Evolutionary conservation across 2,113 vertebrate species (phyloP), one percentile per base, ranked within the genome.

Genomic region (Tenrec ecaudatus): DNA sequence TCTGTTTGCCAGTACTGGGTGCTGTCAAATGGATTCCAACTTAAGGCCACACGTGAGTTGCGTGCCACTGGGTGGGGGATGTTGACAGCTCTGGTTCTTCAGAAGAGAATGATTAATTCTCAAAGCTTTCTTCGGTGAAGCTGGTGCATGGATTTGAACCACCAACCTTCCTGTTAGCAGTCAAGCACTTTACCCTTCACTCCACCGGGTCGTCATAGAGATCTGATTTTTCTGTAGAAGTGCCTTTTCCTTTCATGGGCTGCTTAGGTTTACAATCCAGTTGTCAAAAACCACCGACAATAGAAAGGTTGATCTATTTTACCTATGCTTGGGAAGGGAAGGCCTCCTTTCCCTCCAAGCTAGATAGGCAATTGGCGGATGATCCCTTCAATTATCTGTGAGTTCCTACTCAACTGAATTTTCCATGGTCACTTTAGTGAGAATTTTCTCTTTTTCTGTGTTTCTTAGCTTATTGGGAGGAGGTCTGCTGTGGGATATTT

Each of bases 301-400:
- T 77, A 0, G 82, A 85, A 66, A 95, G 88, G 68, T 86, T 89
- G 69, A 68, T 75, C 80, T 90, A 77, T 27, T 43, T 95, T 88
- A 79, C 58, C 1, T 82, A 17, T 93, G 47, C 88, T 96, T 60
- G 88, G 27, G 79, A 95, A 94, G 31, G 3, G 84, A 62, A 95
- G 88, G 89, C 66, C 60, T 92, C 20, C 31, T 1, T 69, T 93
- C 93, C 33, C 82, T 82, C 25, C 38, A 3, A 90, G 68, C 79
- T 94, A 78, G 89, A 16, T 7, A 81, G 94, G 88, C 47, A n/a
- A 91, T 89, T 84, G 95, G 15, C 4, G 82, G 90, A 47, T 2
- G 73, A 43, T 71, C 93, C 92, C 0, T 82, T 76, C 1, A 69
- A 31, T 95, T 58, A 36, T 36, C n/a, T 23, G 43, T 29, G 68